Evolutionary conservation across 2,113 vertebrate species (phyloP).

Genomic region (Melanocharis versteri): DNA sequence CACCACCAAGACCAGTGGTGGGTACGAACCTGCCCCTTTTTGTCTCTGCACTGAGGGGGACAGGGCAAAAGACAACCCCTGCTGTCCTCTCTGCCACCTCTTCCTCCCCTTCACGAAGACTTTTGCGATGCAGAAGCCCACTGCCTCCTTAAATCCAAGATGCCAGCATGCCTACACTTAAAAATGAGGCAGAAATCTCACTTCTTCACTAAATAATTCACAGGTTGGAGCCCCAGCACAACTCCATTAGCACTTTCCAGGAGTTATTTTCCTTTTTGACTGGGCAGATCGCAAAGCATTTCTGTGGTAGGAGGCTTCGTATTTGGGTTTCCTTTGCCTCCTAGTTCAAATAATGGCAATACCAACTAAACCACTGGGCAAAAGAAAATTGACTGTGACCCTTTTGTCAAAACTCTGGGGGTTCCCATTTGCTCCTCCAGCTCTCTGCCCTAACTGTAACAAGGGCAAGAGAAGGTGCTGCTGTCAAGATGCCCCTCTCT

Average conservation of each 20-base stretch:
- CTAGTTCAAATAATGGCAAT: not conserved
- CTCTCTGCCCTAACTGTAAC: not conserved
- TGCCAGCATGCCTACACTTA: not conserved
- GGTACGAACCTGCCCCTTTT: not conserved
- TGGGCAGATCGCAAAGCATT: not conserved
- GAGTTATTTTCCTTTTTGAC: not conserved
- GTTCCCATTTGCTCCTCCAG: not conserved
- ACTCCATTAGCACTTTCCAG: not conserved
- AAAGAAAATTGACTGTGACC: not conserved
- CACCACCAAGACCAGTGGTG: rapidly evolving
- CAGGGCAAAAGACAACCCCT: not conserved
- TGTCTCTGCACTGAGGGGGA: not conserved
- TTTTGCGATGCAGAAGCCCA: not conserved
- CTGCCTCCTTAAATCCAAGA: not conserved
- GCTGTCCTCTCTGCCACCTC: not conserved
- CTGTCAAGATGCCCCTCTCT: not conserved
- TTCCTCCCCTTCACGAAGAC: not conserved
- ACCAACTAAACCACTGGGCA: not conserved
- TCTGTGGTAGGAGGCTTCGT: not conserved
- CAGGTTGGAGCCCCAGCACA: not conserved
- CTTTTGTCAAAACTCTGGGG: not conserved
- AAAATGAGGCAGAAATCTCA: not conserved
- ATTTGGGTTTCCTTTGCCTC: not conserved
- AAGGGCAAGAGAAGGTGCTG: not conserved
- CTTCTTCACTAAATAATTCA: not conserved